A percentile compares a stretch with the other conserved stretches of the same genome.
phyloP scores from a whole-genome alignment of 2,113 vertebrate genomes.

The Globicephala melas region DNA sequence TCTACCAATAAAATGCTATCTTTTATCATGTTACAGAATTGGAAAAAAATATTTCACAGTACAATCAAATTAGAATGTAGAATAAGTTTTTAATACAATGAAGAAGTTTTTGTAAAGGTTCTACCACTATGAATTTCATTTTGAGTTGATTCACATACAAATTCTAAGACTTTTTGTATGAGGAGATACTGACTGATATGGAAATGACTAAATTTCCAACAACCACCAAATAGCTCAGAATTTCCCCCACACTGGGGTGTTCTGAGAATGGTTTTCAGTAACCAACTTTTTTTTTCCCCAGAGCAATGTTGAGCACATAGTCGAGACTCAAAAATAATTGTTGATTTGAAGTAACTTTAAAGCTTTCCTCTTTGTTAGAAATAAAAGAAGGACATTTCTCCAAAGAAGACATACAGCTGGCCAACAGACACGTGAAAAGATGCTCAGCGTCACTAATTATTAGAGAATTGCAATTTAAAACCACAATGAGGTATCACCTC shows the following conservation, averaged over 20 bases:
- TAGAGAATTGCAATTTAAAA: background rate
- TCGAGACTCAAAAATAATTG: background rate
- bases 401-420: background rate
- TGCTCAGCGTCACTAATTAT: background rate
- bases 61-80: background rate
- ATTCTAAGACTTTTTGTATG: slow-evolving; percentile 17
- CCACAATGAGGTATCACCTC: background rate
- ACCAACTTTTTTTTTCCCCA: background rate
- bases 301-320: background rate
- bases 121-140: background rate
- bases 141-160: background rate
- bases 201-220: background rate
- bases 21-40: background rate
- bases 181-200: background rate
- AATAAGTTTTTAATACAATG: background rate
- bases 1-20: background rate
- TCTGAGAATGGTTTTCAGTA: background rate
- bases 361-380: background rate
- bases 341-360: background rate
- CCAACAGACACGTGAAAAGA: background rate
- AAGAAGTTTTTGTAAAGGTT: background rate
- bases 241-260: background rate
- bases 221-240: background rate
- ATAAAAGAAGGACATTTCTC: background rate
- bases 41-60: background rate